Evolutionary conservation across 2,113 vertebrate species (phyloP).

Genomic region (Oxyura jamaicensis): DNA sequence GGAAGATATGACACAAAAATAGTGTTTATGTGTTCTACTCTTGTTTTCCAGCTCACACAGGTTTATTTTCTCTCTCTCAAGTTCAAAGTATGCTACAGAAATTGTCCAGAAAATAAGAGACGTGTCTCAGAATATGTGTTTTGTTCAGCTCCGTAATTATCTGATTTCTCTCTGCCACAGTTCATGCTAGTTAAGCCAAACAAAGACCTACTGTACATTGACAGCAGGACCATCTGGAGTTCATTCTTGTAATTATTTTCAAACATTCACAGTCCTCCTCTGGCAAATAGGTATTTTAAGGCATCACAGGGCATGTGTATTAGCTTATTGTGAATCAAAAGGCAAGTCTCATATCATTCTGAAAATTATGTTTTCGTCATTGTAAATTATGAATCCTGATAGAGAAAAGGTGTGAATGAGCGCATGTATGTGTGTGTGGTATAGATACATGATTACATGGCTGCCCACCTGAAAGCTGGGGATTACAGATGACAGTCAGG

Average conservation of each 20-base stretch:
- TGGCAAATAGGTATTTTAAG: conserved; percentile 3
- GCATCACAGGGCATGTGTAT: not conserved
- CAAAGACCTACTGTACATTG: conserved; percentile 25
- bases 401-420: not conserved
- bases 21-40: not conserved
- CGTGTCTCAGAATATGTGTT: not conserved
- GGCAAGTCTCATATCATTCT: not conserved
- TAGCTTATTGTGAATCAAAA: not conserved
- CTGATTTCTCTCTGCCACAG: conserved; percentile 12
- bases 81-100: not conserved
- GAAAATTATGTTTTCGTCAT: not conserved
- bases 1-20: not conserved
- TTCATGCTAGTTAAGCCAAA: conserved; percentile 26
- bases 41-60: conserved; percentile 5
- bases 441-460: not conserved
- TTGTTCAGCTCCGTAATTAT: conserved; percentile 28
- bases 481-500: not conserved
- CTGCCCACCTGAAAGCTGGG: not conserved
- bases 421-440: no score
- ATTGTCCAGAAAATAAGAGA: not conserved
- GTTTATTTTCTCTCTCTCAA: conserved; percentile 1
- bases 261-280: not conserved
- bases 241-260: conserved; percentile 35
- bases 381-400: not conserved
- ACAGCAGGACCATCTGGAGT: conserved; percentile 7